These are phyloP conservation scores for Danionella dracula DNA, from an alignment of 2,797 vertebrate genomes.

Conservation along the genomic window DNA sequence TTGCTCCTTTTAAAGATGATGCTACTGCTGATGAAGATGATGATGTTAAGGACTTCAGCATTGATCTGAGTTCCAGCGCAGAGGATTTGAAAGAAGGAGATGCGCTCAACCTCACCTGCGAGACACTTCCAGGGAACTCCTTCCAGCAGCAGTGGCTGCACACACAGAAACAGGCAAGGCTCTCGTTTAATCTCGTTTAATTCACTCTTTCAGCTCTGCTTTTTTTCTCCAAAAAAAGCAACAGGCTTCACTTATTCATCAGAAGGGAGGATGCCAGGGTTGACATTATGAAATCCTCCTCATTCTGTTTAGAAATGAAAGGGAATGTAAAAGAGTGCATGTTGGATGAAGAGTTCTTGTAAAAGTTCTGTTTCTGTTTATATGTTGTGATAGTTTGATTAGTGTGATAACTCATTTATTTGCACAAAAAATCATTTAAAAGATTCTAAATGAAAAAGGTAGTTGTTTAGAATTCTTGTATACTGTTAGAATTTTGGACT, in stretches of 20 bases:
- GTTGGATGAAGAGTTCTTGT: too few species aligned
- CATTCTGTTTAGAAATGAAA: neutral
- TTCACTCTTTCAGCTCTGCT: slow-evolving; percentile 30
- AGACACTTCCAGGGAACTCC: slow-evolving; percentile 68
- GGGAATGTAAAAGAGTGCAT: neutral
- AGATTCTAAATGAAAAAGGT: too few species aligned
- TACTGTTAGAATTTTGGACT: too few species aligned
- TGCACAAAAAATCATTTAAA: too few species aligned
- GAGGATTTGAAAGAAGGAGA: slow-evolving; percentile 80
- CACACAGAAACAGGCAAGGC: slow-evolving; percentile 80
- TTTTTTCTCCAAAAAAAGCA: slow-evolving; percentile 25
- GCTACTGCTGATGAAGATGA: neutral
- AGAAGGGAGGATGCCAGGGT: neutral
- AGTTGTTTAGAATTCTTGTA: too few species aligned
- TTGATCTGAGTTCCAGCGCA: slow-evolving; percentile 78
- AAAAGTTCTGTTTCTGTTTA: too few species aligned
- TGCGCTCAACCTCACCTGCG: slow-evolving; percentile 80
- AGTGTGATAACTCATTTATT: too few species aligned
- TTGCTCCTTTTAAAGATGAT: neutral
- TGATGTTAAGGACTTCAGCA: slow-evolving; percentile 61
- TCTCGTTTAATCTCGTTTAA: neutral
- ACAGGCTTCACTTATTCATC: neutral
- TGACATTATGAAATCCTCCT: neutral
- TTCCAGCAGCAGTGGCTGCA: slow-evolving; percentile 88
- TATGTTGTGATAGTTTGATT: too few species aligned